Conservation (phyloP, 1,140 invertebrate genomes). For the Melipona quadrifasciata region DNA sequence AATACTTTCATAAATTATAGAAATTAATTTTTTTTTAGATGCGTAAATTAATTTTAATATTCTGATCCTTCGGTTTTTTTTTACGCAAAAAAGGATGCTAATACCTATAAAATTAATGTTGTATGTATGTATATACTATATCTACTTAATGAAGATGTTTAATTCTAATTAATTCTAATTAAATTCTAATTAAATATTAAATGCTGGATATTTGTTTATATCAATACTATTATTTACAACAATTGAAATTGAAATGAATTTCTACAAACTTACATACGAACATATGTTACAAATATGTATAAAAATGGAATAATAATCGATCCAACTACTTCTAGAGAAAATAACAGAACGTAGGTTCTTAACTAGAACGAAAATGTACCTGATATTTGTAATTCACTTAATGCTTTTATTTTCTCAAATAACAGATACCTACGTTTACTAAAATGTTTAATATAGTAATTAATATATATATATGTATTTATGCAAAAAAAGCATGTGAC, state of each 20-base stretch:
- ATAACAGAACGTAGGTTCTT: background rate
- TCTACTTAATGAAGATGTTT: background rate
- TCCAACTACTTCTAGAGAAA: conserved; percentile 5
- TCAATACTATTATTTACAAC: conserved; percentile 8
- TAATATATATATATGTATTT: conserved; percentile 1
- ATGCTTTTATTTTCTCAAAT: conserved; percentile 27
- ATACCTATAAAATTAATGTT: background rate
- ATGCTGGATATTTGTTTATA: background rate
- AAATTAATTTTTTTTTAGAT: background rate
- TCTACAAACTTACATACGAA: background rate
- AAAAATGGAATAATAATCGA: background rate
- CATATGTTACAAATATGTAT: conserved; percentile 2
- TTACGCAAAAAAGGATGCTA: background rate
- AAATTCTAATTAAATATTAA: background rate
- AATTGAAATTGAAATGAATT: conserved; percentile 1
- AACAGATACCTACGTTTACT: background rate
- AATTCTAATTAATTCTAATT: background rate
- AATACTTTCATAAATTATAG: background rate
- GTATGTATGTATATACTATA: background rate
- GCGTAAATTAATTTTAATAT: background rate
- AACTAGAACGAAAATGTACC: conserved; percentile 21
- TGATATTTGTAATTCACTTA: conserved; percentile 1
- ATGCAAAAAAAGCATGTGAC: conserved; percentile 41
- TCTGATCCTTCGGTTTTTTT: background rate
- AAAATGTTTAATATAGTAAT: conserved; percentile 5